These are phyloP conservation scores for Coilia nasus DNA, from an alignment of 2,797 vertebrate species.

Conservation along the genomic window DNA sequence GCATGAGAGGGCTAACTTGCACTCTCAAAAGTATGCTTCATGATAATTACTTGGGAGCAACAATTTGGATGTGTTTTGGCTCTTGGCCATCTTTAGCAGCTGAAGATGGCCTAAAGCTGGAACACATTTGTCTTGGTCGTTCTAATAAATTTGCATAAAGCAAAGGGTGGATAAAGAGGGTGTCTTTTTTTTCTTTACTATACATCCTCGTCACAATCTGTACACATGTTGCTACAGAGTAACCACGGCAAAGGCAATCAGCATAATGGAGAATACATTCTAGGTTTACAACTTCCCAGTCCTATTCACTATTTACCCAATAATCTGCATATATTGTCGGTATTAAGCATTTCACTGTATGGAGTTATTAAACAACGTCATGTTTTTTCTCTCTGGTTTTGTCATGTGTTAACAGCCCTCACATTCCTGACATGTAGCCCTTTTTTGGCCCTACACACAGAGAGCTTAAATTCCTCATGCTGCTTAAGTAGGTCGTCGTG, in stretches of 20 bases:
- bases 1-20: no score
- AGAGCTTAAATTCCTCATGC: not conserved
- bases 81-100: no score
- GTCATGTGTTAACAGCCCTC: not conserved
- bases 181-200: no score
- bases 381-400: not conserved
- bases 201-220: not conserved
- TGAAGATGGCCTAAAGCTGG: no score
- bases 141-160: constrained; percentile 12
- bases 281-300: not conserved
- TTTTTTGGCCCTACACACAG: no score
- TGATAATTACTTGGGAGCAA: no score
- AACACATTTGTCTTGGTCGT: not conserved
- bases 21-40: no score
- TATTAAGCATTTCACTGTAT: not conserved
- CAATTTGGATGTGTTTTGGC: no score
- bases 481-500: not conserved
- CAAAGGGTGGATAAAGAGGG: not conserved
- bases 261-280: not conserved
- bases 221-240: constrained; percentile 21
- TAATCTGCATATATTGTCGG: not conserved
- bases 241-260: not conserved
- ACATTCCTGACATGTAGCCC: no score
- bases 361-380: not conserved
- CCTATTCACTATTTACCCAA: not conserved